phyloP scores from a whole-genome alignment of 2,113 vertebrate species.

The Aepyceros melampus region DNA sequence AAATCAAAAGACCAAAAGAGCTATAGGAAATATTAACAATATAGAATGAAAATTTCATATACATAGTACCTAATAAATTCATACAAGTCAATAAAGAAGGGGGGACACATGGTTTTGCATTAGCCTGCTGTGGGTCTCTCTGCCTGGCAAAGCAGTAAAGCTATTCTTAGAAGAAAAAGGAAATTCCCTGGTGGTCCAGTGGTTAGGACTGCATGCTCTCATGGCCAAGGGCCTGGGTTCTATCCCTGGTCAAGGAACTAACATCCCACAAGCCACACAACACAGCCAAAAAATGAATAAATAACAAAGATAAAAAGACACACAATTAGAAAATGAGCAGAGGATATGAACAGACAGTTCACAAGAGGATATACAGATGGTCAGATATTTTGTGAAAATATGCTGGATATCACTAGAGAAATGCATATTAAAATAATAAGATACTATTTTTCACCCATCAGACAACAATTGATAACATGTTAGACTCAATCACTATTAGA shows the following conservation, averaged over 20 bases:
- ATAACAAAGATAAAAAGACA: not conserved
- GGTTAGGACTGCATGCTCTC: not conserved
- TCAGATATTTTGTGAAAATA: not conserved
- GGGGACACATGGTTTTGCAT: not conserved
- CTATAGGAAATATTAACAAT: not conserved
- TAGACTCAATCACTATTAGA: not conserved
- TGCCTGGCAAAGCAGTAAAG: not conserved
- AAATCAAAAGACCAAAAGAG: not conserved
- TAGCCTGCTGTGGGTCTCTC: not conserved
- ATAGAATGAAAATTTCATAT: not conserved
- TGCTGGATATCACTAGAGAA: not conserved
- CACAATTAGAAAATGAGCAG: not conserved
- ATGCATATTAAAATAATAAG: not conserved
- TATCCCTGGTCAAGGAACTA: not conserved
- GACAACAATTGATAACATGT: not conserved
- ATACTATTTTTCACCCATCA: not conserved
- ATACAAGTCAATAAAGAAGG: not conserved
- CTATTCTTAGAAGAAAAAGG: not conserved
- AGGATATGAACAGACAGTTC: not conserved
- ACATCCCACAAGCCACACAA: not conserved
- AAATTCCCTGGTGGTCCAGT: not conserved
- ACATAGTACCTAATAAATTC: not conserved
- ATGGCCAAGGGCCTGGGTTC: fast-evolving
- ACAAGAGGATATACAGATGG: not conserved
- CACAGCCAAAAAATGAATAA: not conserved